A percentile compares a stretch with the other conserved stretches of the same genome.
These are phyloP conservation scores for Stichodactyla mertensii DNA, from an alignment of 64 coral and sea anemone genomes.

Conservation along the genomic window DNA sequence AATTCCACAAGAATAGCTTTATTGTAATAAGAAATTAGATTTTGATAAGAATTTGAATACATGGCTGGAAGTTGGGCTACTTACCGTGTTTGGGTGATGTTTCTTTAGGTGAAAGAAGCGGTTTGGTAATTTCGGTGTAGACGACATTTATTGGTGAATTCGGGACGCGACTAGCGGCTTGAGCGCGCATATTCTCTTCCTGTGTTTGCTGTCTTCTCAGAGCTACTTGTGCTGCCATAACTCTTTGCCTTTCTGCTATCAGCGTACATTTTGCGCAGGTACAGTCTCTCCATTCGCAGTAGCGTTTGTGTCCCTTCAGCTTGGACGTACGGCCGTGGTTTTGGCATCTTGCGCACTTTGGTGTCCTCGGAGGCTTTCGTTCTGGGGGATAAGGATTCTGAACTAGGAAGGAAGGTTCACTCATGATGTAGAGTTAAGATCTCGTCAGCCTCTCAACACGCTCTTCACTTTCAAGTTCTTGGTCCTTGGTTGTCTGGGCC, in stretches of 20 bases:
- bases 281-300: slow-evolving; percentile 92
- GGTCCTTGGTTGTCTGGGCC: not conserved
- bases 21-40: not conserved
- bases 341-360: slow-evolving; percentile 89
- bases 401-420: slow-evolving; percentile 25
- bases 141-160: not conserved
- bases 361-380: slow-evolving; percentile 46
- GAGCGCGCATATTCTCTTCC: slow-evolving; percentile 52
- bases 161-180: not conserved
- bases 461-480: not conserved
- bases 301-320: slow-evolving; percentile 93
- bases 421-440: slow-evolving; percentile 23
- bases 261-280: slow-evolving; percentile 90
- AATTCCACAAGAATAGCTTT: not conserved
- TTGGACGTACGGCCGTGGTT: slow-evolving; percentile 88
- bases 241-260: slow-evolving; percentile 90
- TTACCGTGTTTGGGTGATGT: not conserved
- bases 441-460: not conserved
- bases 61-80: not conserved
- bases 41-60: not conserved
- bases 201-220: slow-evolving; percentile 87
- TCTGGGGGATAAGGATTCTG: slow-evolving; percentile 21
- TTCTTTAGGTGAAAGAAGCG: not conserved
- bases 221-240: slow-evolving; percentile 96
- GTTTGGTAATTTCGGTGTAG: not conserved